These are phyloP conservation scores for Egretta garzetta DNA, from an alignment of 2,113 vertebrate genomes.

Conservation along the genomic window DNA sequence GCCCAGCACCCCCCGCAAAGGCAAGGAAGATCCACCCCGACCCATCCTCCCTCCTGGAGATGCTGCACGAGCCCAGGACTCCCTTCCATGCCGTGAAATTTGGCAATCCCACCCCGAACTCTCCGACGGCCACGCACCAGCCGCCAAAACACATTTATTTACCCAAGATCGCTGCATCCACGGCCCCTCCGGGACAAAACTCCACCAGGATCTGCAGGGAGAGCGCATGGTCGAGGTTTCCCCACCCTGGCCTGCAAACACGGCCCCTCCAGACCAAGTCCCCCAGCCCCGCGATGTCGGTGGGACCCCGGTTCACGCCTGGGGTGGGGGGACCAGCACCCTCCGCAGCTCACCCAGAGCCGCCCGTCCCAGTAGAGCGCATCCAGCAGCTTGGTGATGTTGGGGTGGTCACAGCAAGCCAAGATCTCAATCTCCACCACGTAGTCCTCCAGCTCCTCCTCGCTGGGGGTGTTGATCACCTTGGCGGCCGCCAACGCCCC, in stretches of 20 bases:
- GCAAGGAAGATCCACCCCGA: not conserved
- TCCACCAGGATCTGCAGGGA: constrained; percentile 73
- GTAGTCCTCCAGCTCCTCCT: constrained; percentile 76
- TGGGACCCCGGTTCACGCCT: not conserved
- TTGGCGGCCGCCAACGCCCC: constrained; percentile 62
- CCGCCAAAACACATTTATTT: not conserved
- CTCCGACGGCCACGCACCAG: accelerated
- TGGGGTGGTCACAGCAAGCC: constrained; percentile 67
- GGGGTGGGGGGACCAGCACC: not conserved
- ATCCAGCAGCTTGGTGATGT: constrained; percentile 67
- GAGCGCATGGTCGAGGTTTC: not conserved
- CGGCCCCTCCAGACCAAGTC: not conserved
- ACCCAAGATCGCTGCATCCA: constrained; percentile 78
- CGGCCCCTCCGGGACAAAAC: constrained; percentile 76
- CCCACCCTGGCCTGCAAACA: not conserved
- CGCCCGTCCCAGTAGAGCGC: constrained; percentile 64
- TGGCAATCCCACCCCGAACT: not conserved
- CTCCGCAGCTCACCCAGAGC: constrained; percentile 69
- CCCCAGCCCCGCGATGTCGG: accelerated
- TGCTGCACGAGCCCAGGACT: not conserved
- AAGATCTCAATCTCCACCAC: constrained; percentile 71
- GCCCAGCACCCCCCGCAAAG: not conserved
- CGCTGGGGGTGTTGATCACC: constrained; percentile 57
- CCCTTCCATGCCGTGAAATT: accelerated
- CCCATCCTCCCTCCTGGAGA: not conserved